Base-by-base conservation (phyloP, 2,113 vertebrate genomes). In the Thalassarche chlororhynchos region DNA sequence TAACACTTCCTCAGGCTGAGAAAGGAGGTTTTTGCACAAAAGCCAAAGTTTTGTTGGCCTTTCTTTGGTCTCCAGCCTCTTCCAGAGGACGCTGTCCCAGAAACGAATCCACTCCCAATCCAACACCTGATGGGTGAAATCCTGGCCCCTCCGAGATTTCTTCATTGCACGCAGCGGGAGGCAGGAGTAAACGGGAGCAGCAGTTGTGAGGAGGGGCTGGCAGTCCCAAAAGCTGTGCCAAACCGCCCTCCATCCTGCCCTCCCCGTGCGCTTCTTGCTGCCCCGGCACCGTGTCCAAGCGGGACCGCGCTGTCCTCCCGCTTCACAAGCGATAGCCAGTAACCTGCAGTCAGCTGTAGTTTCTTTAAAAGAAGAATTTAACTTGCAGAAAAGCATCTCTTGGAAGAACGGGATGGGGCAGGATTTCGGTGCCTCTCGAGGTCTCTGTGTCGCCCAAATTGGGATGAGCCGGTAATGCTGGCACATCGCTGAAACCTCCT, bases 51-150 rank as follows among this genome's bases (percentile, higher is more conserved):
- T 13, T 38, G 44, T 55, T 88, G 70, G 42, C 14, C 14, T 60
- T 2, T 42, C 25, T 34, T 13, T 81, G 51, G 23, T 44, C 60
- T 87, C 32, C n/a, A 51, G 28, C 57, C 36, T 49, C 34, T 68
- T 65, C 17, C 20, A 46, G 47, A 76, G 36, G n/a, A 62, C 24
- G 20, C 21, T 77, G 68, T 40, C 44, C 23, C 61, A 71, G 38
- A 36, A 47, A 47, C 0, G 0, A 47, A n/a, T n/a, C 65, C 2
- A 1, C 38, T 84, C 29, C 64, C 38, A 23, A 2, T 42, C 42
- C n/a, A 12, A 17, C 7, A 13, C 5, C 34, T 5, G 17, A 15
- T 1, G 3, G 31, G 32, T 14, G 26, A 75, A 70, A 92, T 75
- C 26, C 42, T 15, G 6, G 47, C 12, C 16, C 13, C 44, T 57